Percentiles rank a stretch among this genome's conserved stretches.
phyloP scores from a whole-genome alignment of 2,797 vertebrate genomes.

The Syngnathus acus region DNA sequence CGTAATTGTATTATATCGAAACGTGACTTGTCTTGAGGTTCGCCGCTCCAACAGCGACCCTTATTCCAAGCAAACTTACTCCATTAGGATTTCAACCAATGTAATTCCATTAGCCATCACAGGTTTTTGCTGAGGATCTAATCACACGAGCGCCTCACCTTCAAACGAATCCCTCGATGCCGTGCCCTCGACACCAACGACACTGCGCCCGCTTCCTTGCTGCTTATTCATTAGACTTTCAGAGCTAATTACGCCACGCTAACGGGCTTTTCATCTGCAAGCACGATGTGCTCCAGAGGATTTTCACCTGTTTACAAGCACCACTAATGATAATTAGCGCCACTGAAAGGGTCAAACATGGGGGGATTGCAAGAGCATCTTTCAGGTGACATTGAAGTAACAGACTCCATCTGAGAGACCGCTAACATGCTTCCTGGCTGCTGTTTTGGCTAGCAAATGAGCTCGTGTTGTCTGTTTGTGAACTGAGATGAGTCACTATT shows the following conservation, averaged over 20 bases:
- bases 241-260: slow-evolving; percentile 7
- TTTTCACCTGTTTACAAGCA: slow-evolving; percentile 7
- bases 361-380: background rate
- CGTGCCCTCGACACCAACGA: slow-evolving; percentile 1
- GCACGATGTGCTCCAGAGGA: background rate
- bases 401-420: background rate
- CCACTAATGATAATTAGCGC: slow-evolving; percentile 3
- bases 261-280: slow-evolving; percentile 5
- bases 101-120: background rate
- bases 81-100: background rate
- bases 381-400: background rate
- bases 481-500: too few relatives aligned
- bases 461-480: background rate
- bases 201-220: background rate
- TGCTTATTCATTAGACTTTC: slow-evolving; percentile 3
- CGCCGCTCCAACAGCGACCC: background rate
- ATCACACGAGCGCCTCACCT: background rate
- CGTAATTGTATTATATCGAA: background rate
- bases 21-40: background rate
- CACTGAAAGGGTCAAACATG: background rate
- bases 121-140: background rate
- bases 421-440: background rate
- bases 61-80: background rate
- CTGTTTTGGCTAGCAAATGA: background rate
- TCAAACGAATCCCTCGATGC: background rate